Evolutionary conservation across 1,140 invertebrate genomes (phyloP).

Genomic region (Brachionus sp.): DNA sequence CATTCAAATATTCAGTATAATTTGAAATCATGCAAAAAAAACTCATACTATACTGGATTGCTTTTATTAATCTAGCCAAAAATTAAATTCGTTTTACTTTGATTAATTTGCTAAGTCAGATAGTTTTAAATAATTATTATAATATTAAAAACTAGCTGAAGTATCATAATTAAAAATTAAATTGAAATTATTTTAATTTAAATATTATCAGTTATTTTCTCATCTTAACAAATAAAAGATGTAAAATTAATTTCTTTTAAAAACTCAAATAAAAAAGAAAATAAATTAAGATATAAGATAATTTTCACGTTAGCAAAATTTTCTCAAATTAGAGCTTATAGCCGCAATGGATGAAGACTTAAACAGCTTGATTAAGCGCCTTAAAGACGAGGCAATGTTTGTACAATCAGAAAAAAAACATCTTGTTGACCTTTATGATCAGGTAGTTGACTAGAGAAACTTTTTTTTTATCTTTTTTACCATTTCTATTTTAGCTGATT

Average conservation of each 20-base stretch:
- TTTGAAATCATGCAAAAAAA: neutral
- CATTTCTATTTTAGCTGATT: neutral
- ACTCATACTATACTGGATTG: neutral
- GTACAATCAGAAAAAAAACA: slow-evolving; percentile 37
- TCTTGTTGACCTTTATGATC: slow-evolving; percentile 6
- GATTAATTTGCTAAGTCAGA: neutral
- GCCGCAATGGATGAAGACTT: slow-evolving; percentile 21
- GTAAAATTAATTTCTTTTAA: slow-evolving; percentile 2
- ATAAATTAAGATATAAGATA: slow-evolving; percentile 9
- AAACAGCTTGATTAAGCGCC: neutral
- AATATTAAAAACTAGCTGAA: neutral
- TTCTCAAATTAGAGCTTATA: neutral
- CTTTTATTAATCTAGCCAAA: neutral
- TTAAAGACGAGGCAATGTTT: slow-evolving; percentile 11
- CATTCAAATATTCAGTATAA: neutral
- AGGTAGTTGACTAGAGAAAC: neutral
- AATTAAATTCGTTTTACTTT: neutral
- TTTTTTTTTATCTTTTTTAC: neutral
- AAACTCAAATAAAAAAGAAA: neutral
- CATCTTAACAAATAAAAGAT: slow-evolving; percentile 13
- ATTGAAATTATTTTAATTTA: neutral
- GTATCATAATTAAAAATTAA: slow-evolving; percentile 13
- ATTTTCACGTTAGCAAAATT: neutral
- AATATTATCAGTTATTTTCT: slow-evolving; percentile 3
- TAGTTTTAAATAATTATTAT: neutral